These are phyloP conservation scores for Bucorvus abyssinicus DNA, from an alignment of 2,797 vertebrate species.

Conservation along the genomic window DNA sequence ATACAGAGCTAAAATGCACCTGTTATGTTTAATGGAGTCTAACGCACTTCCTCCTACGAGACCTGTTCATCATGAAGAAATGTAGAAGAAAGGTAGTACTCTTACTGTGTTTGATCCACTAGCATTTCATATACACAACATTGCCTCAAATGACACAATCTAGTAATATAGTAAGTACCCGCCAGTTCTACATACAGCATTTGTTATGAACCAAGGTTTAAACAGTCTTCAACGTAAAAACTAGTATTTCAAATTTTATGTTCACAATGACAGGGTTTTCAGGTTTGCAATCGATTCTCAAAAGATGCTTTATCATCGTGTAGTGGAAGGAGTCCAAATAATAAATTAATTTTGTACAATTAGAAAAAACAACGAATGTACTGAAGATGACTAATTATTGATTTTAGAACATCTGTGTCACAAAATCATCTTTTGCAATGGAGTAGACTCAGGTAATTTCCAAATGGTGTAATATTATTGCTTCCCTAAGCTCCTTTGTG, in stretches of 20 bases:
- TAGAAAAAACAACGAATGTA: not conserved
- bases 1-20: not conserved
- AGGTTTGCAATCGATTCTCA: not conserved
- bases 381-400: not conserved
- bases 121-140: not conserved
- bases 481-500: slow-evolving; percentile 25
- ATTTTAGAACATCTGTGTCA: slow-evolving; percentile 10
- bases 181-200: not conserved
- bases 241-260: not conserved
- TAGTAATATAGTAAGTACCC: not conserved
- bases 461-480: not conserved
- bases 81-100: not conserved
- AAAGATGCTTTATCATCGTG: not conserved
- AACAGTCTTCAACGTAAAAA: not conserved
- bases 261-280: not conserved
- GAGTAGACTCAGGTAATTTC: not conserved
- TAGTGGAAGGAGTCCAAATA: not conserved
- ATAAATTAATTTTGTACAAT: not conserved
- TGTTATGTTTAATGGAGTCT: not conserved
- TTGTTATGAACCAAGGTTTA: not conserved
- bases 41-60: not conserved
- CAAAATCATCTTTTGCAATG: slow-evolving; percentile 25
- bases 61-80: not conserved
- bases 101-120: not conserved
- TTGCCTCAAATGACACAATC: not conserved